A percentile compares a stretch with the other conserved stretches of the same genome.
phyloP scores from a whole-genome alignment of 2,797 vertebrate genomes.

The Acrossocheilus wenchowensis region DNA sequence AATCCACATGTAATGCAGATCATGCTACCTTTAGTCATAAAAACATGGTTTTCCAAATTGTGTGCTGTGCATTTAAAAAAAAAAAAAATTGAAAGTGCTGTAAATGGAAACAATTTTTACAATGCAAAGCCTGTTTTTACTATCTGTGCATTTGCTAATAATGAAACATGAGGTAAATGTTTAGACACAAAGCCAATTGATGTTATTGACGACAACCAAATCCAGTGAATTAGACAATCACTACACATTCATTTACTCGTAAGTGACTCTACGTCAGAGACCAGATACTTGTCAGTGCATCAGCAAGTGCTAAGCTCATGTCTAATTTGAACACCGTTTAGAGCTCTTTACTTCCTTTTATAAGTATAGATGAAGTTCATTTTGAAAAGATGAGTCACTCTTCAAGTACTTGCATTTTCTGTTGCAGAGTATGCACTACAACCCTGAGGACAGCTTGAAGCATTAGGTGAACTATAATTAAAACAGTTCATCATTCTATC shows the following conservation, averaged over 20 bases:
- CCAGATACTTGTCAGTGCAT: slow-evolving; percentile 10
- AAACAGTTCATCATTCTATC: slow-evolving; percentile 16
- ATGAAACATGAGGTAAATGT: not conserved
- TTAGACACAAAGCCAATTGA: not conserved
- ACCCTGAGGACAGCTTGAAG: not conserved
- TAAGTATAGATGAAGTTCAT: slow-evolving; percentile 23
- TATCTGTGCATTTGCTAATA: not conserved
- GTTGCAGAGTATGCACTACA: slow-evolving; percentile 1
- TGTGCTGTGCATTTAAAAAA: not conserved
- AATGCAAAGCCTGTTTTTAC: not conserved
- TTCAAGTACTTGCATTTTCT: slow-evolving; percentile 40
- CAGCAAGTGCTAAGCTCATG: slow-evolving; percentile 20
- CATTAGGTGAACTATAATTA: slow-evolving; percentile 15
- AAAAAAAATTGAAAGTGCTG: not conserved
- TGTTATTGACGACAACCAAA: slow-evolving; percentile 6
- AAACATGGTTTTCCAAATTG: not conserved
- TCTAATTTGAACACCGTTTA: slow-evolving; percentile 43
- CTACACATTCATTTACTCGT: not conserved
- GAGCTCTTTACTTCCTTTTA: slow-evolving; percentile 30
- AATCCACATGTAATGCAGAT: not conserved
- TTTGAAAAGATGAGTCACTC: slow-evolving; percentile 46
- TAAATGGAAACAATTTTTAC: not conserved
- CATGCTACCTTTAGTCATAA: not conserved
- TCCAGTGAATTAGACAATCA: slow-evolving; percentile 21
- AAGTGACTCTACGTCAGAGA: slow-evolving; percentile 41